These are phyloP conservation scores for Actinemys pallida DNA, from an alignment of 2,113 vertebrate genomes.

Conservation along the genomic window DNA sequence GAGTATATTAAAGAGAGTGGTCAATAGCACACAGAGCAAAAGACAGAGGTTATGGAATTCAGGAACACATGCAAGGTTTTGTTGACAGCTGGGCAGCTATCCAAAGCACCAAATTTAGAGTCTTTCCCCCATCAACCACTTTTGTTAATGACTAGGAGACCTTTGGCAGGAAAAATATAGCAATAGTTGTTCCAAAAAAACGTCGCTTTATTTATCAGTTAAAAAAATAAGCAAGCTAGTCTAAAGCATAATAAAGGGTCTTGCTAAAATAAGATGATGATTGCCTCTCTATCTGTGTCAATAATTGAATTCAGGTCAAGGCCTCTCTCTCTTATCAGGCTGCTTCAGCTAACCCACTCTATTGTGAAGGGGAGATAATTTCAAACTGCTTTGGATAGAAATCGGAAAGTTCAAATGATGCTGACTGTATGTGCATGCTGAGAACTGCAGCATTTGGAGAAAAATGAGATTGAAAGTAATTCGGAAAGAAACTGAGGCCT, in stretches of 20 bases:
- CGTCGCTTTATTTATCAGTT: background rate
- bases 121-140: background rate
- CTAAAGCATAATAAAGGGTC: background rate
- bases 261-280: background rate
- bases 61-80: background rate
- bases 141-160: background rate
- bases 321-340: background rate
- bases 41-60: background rate
- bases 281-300: background rate
- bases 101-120: background rate
- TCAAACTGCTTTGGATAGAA: background rate
- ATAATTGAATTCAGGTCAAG: background rate
- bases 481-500: background rate
- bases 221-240: background rate
- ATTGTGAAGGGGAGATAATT: background rate
- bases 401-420: background rate
- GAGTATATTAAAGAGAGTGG: background rate
- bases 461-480: background rate
- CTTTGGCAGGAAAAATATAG: background rate
- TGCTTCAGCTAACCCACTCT: background rate
- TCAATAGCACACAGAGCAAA: background rate
- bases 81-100: background rate
- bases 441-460: background rate
- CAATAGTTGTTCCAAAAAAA: background rate
- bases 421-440: rapidly evolving